A percentile compares a stretch with the other conserved stretches of the same genome.
Conservation (phyloP, 2,113 vertebrate genomes). For the Crotalus viridis region DNA sequence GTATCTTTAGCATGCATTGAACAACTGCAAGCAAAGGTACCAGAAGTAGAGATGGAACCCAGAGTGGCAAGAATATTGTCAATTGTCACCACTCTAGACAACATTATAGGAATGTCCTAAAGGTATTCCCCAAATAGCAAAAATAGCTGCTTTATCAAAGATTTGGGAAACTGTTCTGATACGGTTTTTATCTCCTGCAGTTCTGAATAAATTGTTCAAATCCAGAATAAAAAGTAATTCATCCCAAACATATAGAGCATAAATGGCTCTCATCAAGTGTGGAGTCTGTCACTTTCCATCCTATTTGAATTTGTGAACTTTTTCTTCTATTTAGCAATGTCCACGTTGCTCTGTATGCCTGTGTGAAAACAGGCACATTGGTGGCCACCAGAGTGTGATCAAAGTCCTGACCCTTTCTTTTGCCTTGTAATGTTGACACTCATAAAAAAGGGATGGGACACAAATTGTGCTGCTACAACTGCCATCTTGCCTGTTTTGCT, state of each 20-base stretch:
- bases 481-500: not conserved
- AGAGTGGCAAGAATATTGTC: not conserved
- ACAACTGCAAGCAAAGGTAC: not conserved
- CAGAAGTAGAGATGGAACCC: not conserved
- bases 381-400: not conserved
- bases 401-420: not conserved
- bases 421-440: not conserved
- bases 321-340: not conserved
- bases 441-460: not conserved
- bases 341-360: not conserved
- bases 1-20: not conserved
- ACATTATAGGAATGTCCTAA: not conserved
- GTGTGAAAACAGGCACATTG: not conserved
- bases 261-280: not conserved
- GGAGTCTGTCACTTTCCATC: not conserved
- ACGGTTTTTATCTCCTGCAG: not conserved
- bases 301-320: not conserved
- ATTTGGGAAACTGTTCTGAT: not conserved
- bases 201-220: not conserved
- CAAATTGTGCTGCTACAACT: not conserved
- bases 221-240: not conserved
- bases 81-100: not conserved
- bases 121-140: not conserved
- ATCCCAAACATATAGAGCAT: not conserved
- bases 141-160: not conserved